Base-by-base conservation (phyloP, 92 coral and sea anemone species). In the Paramuricea clavata region DNA sequence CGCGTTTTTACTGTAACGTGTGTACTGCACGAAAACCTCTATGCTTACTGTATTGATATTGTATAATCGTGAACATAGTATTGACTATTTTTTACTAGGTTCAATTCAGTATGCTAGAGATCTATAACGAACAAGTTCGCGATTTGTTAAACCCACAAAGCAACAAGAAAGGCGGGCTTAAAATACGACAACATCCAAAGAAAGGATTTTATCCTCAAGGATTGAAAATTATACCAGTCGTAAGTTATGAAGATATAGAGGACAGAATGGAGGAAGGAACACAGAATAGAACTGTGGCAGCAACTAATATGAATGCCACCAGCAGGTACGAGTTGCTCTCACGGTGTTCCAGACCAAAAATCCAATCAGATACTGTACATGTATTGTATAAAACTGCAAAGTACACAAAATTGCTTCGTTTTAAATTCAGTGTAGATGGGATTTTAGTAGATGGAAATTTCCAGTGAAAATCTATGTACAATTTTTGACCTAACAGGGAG, bases 281-380 rank as follows among this genome's bases (percentile, higher is more conserved):
- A 28, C 84, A 42, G 43, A 95, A 92, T 85, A 92, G 98, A 69
- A 95, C 98, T 6, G 98, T 95, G 65, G 98, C 98, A 11, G 93
- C 98, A 2, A 95, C 98, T 0, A 92, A 94, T 50, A 95, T 95
- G 98, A 95, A 95, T 83, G 98, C 98, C 1, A 95, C 98, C 5
- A 95, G 98, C 98, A 95, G 98, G 98, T 95, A 47, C 5, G 44
- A 4, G 44, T 4, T 39, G n/a, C n/a, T n/a, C n/a, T n/a, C n/a
- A n/a, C n/a, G n/a, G n/a, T n/a, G n/a, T n/a, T n/a, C n/a, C n/a
- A n/a, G n/a, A n/a, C n/a, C n/a, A n/a, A n/a, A n/a, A n/a, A n/a
- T n/a, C n/a, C n/a, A n/a, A n/a, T n/a, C n/a, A n/a, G n/a, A n/a
- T n/a, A n/a, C n/a, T n/a, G n/a, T n/a, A n/a, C n/a, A n/a, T n/a